Percentiles rank a stretch among this genome's conserved stretches.
These are phyloP conservation scores for Triops longicaudatus DNA, from an alignment of 1,140 invertebrate genomes.

Conservation along the genomic window DNA sequence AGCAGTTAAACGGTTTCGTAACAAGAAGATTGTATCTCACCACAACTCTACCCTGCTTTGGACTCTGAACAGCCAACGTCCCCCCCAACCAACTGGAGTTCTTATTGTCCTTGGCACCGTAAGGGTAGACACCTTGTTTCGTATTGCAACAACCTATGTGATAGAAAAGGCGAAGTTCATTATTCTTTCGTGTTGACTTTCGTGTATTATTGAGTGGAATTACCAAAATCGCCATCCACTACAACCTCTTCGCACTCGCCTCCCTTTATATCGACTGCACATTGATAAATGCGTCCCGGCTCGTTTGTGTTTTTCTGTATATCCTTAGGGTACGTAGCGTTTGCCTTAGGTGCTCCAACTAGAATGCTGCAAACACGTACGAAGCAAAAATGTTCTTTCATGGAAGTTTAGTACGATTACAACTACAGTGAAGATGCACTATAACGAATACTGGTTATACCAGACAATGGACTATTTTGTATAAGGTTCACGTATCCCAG, in stretches of 20 bases:
- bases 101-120: constrained; percentile 28
- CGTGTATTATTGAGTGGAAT: background rate
- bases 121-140: background rate
- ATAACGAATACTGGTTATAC: too few species aligned
- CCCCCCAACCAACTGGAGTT: constrained; percentile 33
- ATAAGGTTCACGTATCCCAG: too few species aligned
- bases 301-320: constrained; percentile 26
- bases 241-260: constrained; percentile 27
- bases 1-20: background rate
- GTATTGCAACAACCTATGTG: background rate
- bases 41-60: constrained; percentile 28
- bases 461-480: too few species aligned
- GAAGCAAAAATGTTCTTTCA: background rate
- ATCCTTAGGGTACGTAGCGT: constrained; percentile 30
- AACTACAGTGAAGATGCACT: too few species aligned
- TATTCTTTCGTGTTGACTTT: too few species aligned
- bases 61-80: constrained; percentile 26
- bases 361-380: constrained; percentile 28
- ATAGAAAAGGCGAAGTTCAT: background rate
- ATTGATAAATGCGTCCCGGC: constrained; percentile 33
- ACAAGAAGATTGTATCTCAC: constrained; percentile 22
- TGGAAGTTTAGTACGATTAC: background rate
- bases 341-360: constrained; percentile 34
- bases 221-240: constrained; percentile 28
- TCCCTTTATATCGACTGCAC: constrained; percentile 22